These are phyloP conservation scores for Bubalus kerabau DNA, from an alignment of 2,113 vertebrate genomes.

Conservation along the genomic window DNA sequence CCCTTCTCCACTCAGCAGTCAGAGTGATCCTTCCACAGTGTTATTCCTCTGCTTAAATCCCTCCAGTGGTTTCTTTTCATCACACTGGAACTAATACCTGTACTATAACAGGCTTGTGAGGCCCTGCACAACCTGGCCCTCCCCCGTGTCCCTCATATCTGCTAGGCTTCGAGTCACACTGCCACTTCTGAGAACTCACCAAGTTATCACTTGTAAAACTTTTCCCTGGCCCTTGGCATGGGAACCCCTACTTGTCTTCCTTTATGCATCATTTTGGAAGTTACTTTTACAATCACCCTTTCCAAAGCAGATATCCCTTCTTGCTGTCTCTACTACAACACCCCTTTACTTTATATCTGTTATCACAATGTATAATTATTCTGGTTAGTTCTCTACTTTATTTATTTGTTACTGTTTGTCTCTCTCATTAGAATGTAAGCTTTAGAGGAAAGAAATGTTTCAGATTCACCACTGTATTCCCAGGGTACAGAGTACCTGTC, in stretches of 20 bases:
- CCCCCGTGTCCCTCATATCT: not conserved
- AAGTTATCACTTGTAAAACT: not conserved
- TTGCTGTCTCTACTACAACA: not conserved
- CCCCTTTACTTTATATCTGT: not conserved
- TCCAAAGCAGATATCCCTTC: not conserved
- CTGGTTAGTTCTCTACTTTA: not conserved
- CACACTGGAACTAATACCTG: not conserved
- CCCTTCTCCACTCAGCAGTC: not conserved
- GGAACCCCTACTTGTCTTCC: not conserved
- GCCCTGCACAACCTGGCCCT: not conserved
- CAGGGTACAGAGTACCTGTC: not conserved
- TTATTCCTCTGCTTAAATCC: not conserved
- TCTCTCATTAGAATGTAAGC: not conserved
- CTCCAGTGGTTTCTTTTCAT: not conserved
- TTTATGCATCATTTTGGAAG: not conserved
- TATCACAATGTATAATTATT: not conserved
- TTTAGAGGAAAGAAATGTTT: not conserved
- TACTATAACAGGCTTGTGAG: not conserved
- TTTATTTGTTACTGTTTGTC: not conserved
- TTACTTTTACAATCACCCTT: not conserved
- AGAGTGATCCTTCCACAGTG: not conserved
- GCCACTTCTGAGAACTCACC: not conserved
- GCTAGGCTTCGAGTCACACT: not conserved
- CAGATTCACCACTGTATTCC: not conserved
- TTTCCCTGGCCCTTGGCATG: not conserved